Evolutionary conservation across 1,140 invertebrate genomes (phyloP), one percentile per base, ranked within the genome.

Genomic region (Asbolus verrucosus): DNA sequence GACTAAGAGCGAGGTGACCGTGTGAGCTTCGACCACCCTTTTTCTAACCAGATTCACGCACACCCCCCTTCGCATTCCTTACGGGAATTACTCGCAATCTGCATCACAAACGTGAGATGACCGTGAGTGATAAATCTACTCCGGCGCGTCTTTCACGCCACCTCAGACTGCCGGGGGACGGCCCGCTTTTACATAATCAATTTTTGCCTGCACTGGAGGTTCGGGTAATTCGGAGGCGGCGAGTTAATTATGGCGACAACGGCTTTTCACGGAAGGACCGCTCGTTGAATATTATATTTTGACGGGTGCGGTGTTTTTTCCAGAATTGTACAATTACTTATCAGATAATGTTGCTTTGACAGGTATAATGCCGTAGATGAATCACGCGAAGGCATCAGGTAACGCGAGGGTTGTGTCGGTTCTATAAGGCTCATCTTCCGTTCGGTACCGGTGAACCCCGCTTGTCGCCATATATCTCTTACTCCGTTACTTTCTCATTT

Each of bases 61-160:
- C 61, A 15, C 15, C 27, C 46, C 21, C 19, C 14, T 41, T 74
- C 70, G 60, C 67, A 72, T 74, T 74, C 73, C 70, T 74, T 67
- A 39, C 70, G 70, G 70, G 73, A 72, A 68, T 69, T 66, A 72
- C 65, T 61, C 54, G 36, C 38, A 70, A 74, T 74, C 70, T 74
- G 69, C 67, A 74, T 74, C 69, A 72, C 67, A 71, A 71, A 71
- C 68, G 65, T 50, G 67, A 65, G 66, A 73, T 71, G 69, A 70
- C 69, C 73, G 66, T 41, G 66, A 67, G 50, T 67, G 66, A 67
- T 59, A 67, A 67, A 67, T 67, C 38, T 24, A 67, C 39, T 18
- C 27, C 14, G 31, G 18, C 30, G 14, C 30, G n/a, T 54, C 21
- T 54, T 54, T 54, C n/a, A n/a, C n/a, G n/a, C 11, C 13, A 41